Evolutionary conservation across 2,888 invertebrate species (phyloP), one percentile per base, ranked within the genome.

Genomic region (Nemotelus nigrinus): DNA sequence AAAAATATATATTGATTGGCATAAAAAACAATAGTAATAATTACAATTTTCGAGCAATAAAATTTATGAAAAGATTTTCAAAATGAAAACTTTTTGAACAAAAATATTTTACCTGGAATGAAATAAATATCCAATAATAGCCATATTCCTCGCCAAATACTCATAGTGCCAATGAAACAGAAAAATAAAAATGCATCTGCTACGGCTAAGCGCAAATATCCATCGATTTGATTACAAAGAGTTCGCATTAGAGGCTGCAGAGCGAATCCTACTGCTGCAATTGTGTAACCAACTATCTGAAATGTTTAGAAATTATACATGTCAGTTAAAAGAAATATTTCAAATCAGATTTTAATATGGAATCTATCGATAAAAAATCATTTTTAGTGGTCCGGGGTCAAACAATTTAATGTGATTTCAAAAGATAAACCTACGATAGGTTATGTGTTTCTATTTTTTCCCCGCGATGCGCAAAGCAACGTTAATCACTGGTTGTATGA

Each of bases 81-180:
- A 63, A 63, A 63, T 25, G 63, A 43, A 25, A 25, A 43, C 44
- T 63, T 5, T 63, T 63, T 41, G 43, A 39, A 5, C n/a, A 25
- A 41, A 4, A 3, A 64, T 50, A 45, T 75, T 65, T 85, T 84
- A 93, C 93, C 92, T 86, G 94, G 93, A 81, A 93, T 90, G 80
- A 96, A 90, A 86, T 94, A 94, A 50, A 93, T 87, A 85, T 96
- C 94, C 43, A 95, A 88, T 77, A 94, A 86, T 80, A 91, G 93
- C 96, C 96, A 96, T 77, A 95, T 90, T 10, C 95, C 96, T 64
- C 96, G 90, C 96, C 96, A 96, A 8, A 95, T 93, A 85, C 95
- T 95, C 76, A 96, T 93, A 0, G 95, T 95, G 7, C 94, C 95
- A 80, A 93, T 85, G 84, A 95, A 93, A 58, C 93, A 93, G 80